These are phyloP conservation scores for Ataeniobius toweri DNA, from an alignment of 2,797 vertebrate genomes.

Conservation along the genomic window DNA sequence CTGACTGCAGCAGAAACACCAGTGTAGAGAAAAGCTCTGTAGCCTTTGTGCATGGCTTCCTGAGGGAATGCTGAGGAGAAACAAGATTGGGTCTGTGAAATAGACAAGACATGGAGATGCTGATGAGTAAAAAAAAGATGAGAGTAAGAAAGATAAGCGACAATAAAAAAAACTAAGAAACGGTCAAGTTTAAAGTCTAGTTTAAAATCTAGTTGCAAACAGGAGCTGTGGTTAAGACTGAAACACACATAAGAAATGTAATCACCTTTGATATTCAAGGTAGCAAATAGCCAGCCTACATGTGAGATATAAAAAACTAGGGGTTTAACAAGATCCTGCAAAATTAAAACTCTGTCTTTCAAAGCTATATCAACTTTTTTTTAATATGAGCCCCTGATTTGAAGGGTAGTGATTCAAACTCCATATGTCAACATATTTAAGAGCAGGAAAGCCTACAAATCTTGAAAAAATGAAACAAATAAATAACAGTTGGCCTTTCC, in stretches of 20 bases:
- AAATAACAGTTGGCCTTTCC: neutral
- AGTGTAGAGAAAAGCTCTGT: conserved; percentile 47
- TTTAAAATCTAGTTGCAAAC: conserved; percentile 25
- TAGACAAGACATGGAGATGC: conserved; percentile 63
- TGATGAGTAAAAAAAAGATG: conserved; percentile 39
- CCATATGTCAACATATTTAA: neutral
- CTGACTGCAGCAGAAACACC: conserved; percentile 59
- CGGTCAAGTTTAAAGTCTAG: conserved; percentile 27
- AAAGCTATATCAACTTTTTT: neutral
- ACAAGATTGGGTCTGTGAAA: conserved; percentile 55
- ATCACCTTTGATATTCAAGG: neutral
- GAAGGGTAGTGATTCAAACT: neutral
- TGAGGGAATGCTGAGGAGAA: conserved; percentile 56
- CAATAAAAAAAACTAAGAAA: conserved; percentile 17
- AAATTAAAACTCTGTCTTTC: neutral
- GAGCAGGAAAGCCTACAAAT: neutral
- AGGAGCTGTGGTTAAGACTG: neutral
- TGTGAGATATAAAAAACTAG: neutral
- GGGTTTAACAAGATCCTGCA: neutral
- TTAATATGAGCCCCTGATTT: neutral
- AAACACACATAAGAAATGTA: neutral
- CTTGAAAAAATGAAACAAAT: neutral
- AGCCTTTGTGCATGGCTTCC: conserved; percentile 58
- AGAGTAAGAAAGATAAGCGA: conserved; percentile 34
- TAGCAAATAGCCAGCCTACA: neutral